Evolutionary conservation across 2,797 vertebrate genomes (phyloP), one percentile per base, ranked within the genome.

Genomic region (Ispidina lecontei): DNA sequence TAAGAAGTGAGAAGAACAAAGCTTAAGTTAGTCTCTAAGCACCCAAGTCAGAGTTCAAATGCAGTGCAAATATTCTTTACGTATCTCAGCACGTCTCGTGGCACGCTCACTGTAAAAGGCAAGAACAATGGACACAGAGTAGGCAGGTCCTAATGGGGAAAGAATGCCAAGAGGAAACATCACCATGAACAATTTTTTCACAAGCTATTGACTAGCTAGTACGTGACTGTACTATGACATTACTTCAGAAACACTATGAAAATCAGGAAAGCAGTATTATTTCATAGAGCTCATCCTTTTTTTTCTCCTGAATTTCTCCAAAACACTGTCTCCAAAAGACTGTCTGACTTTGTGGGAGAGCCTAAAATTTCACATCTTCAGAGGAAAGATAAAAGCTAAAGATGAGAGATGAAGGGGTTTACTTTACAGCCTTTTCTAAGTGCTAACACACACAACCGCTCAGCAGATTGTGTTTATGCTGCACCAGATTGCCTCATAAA

Each of bases 1-100:
- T 95, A 95, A 96, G 82, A 92, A 94, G 91, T 67, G 89, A 96
- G 87, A 93, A 94, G 94, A 94, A 95, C 90, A 92, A 95, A 96
- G 94, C 83, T 88, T 77, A 91, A 91, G 89, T 89, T 89, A 78
- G 90, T 91, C 83, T 95, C 89, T 86, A 90, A 96, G 89, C 76
- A 88, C 73, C 74, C 79, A 89, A 91, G 78, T 91, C 83, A 92
- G 87, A 94, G 95, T 94, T 92, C 90, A 96, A 84, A 89, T 89
- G 83, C 14, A 90, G 92, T 84, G 81, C 89, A 93, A 94, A 90
- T 93, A 83, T 92, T 94, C 89, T 73, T 82, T 80, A 70, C 76
- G 56, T 80, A 91, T 91, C 91, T 88, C 88, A 82, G 88, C 55
- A 78, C 52, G 49, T 78, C 72, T 91, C 52, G 46, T 56, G 85